Conservation (phyloP, 2,888 invertebrate genomes). For the Sturmia bella region DNA sequence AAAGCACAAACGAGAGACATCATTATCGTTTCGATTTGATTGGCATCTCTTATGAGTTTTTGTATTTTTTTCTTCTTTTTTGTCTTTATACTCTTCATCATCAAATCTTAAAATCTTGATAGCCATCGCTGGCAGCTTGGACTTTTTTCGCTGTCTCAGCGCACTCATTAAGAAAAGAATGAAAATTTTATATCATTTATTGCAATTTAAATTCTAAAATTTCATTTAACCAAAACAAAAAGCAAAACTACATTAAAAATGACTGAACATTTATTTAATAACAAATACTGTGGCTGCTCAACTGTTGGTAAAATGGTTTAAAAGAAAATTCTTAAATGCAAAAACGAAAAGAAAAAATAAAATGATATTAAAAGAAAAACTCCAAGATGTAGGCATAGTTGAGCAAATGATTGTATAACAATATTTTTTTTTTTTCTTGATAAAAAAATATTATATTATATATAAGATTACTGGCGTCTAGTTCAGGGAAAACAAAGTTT, state of each 20-base stretch:
- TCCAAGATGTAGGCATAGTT: slow-evolving; percentile 30
- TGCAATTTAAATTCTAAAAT: slow-evolving; percentile 62
- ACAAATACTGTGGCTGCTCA: too few species aligned
- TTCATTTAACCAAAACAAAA: slow-evolving; percentile 23
- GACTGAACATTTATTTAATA: slow-evolving; percentile 58
- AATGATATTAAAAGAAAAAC: neutral
- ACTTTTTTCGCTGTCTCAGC: slow-evolving; percentile 13
- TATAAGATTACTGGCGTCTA: slow-evolving; percentile 68
- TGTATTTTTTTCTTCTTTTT: too few species aligned
- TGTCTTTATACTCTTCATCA: slow-evolving; percentile 8
- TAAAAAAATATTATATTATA: slow-evolving; percentile 15
- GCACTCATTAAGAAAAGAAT: slow-evolving; percentile 43
- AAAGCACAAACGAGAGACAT: slow-evolving; percentile 12
- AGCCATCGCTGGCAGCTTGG: neutral
- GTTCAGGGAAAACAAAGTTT: slow-evolving; percentile 14
- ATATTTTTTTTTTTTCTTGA: slow-evolving; percentile 7
- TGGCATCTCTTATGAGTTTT: slow-evolving; percentile 44
- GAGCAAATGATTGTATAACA: slow-evolving; percentile 16
- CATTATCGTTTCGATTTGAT: slow-evolving; percentile 23
- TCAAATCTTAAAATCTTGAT: slow-evolving; percentile 20
- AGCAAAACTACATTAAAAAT: slow-evolving; percentile 37
- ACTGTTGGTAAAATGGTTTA: too few species aligned
- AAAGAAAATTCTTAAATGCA: too few species aligned
- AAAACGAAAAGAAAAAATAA: too few species aligned
- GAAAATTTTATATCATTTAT: slow-evolving; percentile 39